Base-by-base conservation (phyloP, 2,888 invertebrate genomes). In the Myopa tessellatipennis region DNA sequence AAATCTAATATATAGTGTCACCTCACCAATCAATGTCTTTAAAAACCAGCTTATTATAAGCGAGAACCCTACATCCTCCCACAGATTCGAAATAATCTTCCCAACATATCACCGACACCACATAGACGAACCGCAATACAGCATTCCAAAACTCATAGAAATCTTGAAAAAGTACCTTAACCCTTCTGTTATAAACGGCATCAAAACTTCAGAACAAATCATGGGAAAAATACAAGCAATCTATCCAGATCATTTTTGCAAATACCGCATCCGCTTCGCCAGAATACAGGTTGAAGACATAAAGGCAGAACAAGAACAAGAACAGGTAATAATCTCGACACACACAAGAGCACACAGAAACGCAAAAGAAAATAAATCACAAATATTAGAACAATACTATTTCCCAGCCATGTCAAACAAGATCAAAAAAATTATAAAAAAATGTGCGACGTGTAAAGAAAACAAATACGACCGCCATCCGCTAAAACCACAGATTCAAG, bases 21-120 rank as follows among this genome's bases (percentile, higher is more conserved):
- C 79, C n/a, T 63, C 71, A 55, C 80, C 80, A 10, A 75, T 79
- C 26, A 81, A 81, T 63, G 79, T 74, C 0, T 81, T 81, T 52
- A 78, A 80, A 26, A 82, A 79, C 10, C 80, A 81, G 77, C 72
- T 81, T 65, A 79, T 26, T 50, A 38, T n/a, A 26, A 61, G n/a
- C 4, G 61, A 61, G 5, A 6, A 67, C 63, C 14, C 77, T 60
- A 40, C 40, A 60, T 18, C 76, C 55, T 67, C 77, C 60, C 38
- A 80, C 60, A 70, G 63, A 74, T 81, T 79, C 26, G 12, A 73
- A 36, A 79, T 65, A 1, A 67, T 76, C 10, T 79, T 79, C 34
- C 79, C 78, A 45, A 77, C 77, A 45, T 76, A 69, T n/a, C 76
- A 78, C 52, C 74, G 77, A 4, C 78, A 76, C 45, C 74, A 74